A percentile compares a stretch with the other conserved stretches of the same genome.
Conservation (phyloP, 2,113 vertebrate species). For the Menidia beryllina region DNA sequence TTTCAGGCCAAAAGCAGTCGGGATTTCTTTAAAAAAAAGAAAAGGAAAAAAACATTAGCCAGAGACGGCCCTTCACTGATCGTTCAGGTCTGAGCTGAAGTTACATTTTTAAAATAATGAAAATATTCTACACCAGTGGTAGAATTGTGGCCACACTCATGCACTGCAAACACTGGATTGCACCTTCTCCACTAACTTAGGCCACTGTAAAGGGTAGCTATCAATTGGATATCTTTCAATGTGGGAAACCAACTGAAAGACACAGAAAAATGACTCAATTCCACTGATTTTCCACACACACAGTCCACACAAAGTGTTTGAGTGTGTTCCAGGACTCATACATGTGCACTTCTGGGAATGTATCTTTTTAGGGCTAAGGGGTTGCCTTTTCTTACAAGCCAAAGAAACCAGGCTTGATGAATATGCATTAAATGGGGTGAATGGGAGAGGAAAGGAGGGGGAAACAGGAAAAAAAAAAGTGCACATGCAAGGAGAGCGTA, state of each 20-base stretch:
- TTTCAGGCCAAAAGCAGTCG: conserved; percentile 66
- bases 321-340: conserved; percentile 1
- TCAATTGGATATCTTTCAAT: too few relatives aligned
- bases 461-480: conserved; percentile 64
- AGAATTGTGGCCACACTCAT: too few relatives aligned
- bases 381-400: conserved; percentile 18
- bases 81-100: conserved; percentile 19
- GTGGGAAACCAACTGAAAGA: too few relatives aligned
- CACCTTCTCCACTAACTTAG: too few relatives aligned
- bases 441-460: conserved; percentile 43
- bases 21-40: conserved; percentile 67
- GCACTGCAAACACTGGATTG: too few relatives aligned
- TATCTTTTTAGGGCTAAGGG: conserved; percentile 38
- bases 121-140: too few relatives aligned
- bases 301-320: not conserved
- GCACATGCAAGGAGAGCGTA: conserved; percentile 62
- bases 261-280: not conserved
- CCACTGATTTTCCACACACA: conserved; percentile 5
- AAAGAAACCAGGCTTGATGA: conserved; percentile 48
- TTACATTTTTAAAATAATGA: conserved; percentile 4
- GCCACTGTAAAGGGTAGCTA: too few relatives aligned
- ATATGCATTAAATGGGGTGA: conserved; percentile 61
- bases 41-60: conserved; percentile 42
- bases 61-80: conserved; percentile 25
- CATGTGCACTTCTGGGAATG: conserved; percentile 22